Percentiles rank a stretch among this genome's conserved stretches.
Evolutionary conservation across 2,888 invertebrate species (phyloP).

Genomic region (Acrobasis suavella): DNA sequence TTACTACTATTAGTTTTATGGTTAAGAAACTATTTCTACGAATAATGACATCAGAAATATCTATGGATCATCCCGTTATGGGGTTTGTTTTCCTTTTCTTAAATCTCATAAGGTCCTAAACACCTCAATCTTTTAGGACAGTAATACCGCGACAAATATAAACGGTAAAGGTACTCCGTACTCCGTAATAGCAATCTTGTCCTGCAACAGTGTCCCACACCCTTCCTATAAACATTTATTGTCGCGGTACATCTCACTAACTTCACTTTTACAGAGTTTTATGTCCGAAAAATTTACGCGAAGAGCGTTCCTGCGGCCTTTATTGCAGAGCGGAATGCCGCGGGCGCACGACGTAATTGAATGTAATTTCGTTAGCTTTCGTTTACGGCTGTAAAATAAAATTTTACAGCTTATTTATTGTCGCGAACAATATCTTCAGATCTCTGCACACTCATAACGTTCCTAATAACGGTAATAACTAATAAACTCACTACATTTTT

Average conservation of each 20-base stretch:
- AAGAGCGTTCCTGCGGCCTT: slow-evolving; percentile 66
- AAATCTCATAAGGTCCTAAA: background rate
- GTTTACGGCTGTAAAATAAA: slow-evolving; percentile 79
- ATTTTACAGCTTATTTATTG: slow-evolving; percentile 80
- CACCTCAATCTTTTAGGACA: background rate
- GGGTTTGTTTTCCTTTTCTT: background rate
- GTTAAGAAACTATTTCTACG: no score
- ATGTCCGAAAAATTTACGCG: slow-evolving; percentile 81
- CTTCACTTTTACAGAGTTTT: slow-evolving; percentile 80
- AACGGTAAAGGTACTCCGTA: slow-evolving; percentile 12
- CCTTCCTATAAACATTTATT: slow-evolving; percentile 76
- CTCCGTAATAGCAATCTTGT: slow-evolving; percentile 19
- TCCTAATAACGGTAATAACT: slow-evolving; percentile 44
- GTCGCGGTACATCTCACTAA: slow-evolving; percentile 79
- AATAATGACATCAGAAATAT: no score
- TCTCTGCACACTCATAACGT: slow-evolving; percentile 52
- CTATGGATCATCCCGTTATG: no score
- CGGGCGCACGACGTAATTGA: slow-evolving; percentile 74
- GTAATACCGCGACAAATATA: slow-evolving; percentile 4
- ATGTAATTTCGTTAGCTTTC: slow-evolving; percentile 81
- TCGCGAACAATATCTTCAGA: slow-evolving; percentile 67
- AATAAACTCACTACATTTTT: slow-evolving; percentile 52
- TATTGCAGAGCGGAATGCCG: slow-evolving; percentile 74
- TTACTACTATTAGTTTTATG: no score
- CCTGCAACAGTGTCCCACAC: slow-evolving; percentile 25